Percentiles rank a stretch among this genome's conserved stretches.
phyloP scores from a whole-genome alignment of 2,113 vertebrate species.

The Myotis yumanensis region DNA sequence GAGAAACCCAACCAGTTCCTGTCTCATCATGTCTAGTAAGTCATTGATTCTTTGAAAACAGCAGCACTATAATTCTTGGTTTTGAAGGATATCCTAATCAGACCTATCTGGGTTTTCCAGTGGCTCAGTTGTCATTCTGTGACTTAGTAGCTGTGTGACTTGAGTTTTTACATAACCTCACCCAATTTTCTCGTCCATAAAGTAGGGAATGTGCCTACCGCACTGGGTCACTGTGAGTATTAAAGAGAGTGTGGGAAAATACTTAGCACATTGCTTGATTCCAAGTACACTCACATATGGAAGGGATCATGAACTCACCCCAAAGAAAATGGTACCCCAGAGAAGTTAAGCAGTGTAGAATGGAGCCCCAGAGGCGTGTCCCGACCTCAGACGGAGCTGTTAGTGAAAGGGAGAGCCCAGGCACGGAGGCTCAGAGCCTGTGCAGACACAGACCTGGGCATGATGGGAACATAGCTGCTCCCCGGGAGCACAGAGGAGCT shows the following conservation, averaged over 20 bases:
- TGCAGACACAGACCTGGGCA: neutral
- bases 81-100: neutral
- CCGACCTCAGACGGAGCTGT: rapidly evolving
- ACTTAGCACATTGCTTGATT: neutral
- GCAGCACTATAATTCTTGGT: neutral
- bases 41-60: neutral
- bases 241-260: neutral
- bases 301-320: neutral
- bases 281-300: neutral
- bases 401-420: no score
- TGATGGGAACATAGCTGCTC: neutral
- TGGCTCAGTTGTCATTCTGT: neutral
- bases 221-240: neutral
- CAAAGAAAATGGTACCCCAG: neutral
- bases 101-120: neutral
- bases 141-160: neutral
- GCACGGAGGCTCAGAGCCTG: neutral
- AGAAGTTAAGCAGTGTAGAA: neutral
- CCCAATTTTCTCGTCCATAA: neutral
- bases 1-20: neutral
- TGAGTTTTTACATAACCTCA: neutral
- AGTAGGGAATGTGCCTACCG: neutral
- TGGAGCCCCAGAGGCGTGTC: neutral
- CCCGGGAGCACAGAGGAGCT: neutral
- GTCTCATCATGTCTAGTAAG: neutral